Evolutionary conservation across 1,140 invertebrate species (phyloP).

Genomic region (Copidosoma floridanum): DNA sequence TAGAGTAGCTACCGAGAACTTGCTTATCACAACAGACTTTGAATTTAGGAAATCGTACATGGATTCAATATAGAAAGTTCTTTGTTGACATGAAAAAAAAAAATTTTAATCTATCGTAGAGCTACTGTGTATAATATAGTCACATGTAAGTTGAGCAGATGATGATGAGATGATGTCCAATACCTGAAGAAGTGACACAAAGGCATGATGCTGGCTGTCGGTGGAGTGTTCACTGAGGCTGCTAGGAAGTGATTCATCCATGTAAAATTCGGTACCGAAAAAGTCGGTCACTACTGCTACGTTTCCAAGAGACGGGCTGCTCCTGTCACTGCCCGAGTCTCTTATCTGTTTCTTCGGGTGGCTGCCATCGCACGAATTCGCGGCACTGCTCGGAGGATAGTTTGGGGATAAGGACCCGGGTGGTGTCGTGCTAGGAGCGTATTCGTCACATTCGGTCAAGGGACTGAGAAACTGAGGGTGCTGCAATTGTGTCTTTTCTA

Average conservation of each 20-base stretch:
- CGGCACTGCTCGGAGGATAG: constrained; percentile 28
- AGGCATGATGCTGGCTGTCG: constrained; percentile 66
- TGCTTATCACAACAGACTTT: no score
- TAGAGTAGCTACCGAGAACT: no score
- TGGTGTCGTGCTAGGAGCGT: constrained; percentile 37
- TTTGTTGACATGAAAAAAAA: no score
- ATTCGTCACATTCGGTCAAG: constrained; percentile 46
- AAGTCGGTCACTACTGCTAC: constrained; percentile 60
- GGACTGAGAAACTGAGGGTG: constrained; percentile 48
- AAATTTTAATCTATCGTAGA: background rate
- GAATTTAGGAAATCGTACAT: no score
- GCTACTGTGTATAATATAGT: no score
- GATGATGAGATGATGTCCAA: constrained; percentile 31
- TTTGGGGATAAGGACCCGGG: constrained; percentile 33
- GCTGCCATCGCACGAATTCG: constrained; percentile 46
- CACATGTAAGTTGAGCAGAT: background rate
- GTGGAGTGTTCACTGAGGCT: constrained; percentile 62
- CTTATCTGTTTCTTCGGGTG: constrained; percentile 36
- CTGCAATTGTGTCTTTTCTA: constrained; percentile 42
- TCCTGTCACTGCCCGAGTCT: constrained; percentile 44
- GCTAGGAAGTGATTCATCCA: constrained; percentile 78
- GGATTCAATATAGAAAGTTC: no score
- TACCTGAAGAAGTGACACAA: constrained; percentile 67
- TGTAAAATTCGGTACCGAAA: constrained; percentile 79
- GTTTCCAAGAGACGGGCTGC: constrained; percentile 44